Conservation (phyloP, 2,797 vertebrate genomes). For the Allochrocebus solatus region DNA sequence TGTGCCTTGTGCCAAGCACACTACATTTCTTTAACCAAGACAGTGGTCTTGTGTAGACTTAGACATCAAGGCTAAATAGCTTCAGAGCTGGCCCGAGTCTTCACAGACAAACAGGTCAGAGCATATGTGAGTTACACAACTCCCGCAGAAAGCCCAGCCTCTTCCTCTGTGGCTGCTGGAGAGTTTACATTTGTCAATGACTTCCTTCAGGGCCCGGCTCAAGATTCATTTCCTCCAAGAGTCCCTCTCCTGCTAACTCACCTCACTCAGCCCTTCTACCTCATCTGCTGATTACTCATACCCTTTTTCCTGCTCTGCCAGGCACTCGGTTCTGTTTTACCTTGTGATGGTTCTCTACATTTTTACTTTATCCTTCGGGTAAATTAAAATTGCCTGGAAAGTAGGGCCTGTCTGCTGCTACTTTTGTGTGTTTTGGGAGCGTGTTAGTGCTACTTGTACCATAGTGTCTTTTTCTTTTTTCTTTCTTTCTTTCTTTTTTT, state of each 20-base stretch:
- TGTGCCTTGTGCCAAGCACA: conserved; percentile 35
- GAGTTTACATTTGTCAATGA: conserved; percentile 63
- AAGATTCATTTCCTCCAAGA: conserved; percentile 54
- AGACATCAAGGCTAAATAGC: conserved; percentile 17
- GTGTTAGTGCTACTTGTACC: not conserved
- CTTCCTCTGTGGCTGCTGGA: conserved; percentile 22
- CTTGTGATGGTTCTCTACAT: not conserved
- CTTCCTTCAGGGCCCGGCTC: conserved; percentile 68
- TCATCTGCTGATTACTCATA: conserved; percentile 39
- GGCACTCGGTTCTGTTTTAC: not conserved
- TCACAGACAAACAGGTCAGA: conserved; percentile 69
- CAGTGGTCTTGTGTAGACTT: conserved; percentile 45
- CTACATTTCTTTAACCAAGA: conserved; percentile 67
- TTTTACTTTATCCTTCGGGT: conserved; percentile 44
- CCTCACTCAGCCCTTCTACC: conserved; percentile 11
- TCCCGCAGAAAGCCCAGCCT: not conserved
- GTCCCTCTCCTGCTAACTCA: not conserved
- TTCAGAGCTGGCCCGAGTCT: not conserved
- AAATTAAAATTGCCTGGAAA: conserved; percentile 35
- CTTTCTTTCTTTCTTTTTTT: not conserved
- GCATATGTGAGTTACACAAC: conserved; percentile 69
- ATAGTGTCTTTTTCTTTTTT: not conserved
- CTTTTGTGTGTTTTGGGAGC: not conserved
- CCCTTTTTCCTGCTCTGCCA: conserved; percentile 20
- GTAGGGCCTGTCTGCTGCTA: not conserved